Evolutionary conservation across 2,797 vertebrate genomes (phyloP), one percentile per base, ranked within the genome.

Genomic region (Phoebastria nigripes): DNA sequence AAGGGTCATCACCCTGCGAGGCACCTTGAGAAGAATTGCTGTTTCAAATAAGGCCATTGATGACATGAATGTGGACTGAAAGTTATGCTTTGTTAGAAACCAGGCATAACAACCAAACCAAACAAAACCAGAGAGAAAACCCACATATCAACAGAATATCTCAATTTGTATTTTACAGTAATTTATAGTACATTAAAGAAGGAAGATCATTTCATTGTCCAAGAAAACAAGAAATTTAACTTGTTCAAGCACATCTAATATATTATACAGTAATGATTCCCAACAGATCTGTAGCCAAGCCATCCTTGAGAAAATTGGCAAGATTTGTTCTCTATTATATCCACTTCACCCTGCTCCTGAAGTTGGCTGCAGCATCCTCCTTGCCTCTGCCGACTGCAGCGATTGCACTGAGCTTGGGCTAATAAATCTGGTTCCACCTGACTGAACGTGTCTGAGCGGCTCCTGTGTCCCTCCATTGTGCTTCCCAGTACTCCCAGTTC

Each of bases 31-130:
- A 97, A 94, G 91, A 96, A 92, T 14, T 65, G 59, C 84, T 95
- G 93, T 94, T 97, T 96, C 83, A 93, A 96, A 95, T 87, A 89
- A 95, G 90, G 88, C 82, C 83, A 47, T 78, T 89, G 90, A 90
- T 93, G 96, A 96, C 96, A 90, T 69, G 81, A 93, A 83, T 73
- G 67, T 84, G 88, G 78, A 86, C 82, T 92, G 94, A 92, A 97
- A 96, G 90, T 86, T 93, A 74, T 62, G 79, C 61, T 89, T 52
- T 78, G 51, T 78, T 76, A 90, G 93, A 96, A 96, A 93, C 86
- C 66, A 92, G 91, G 94, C 96, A 76, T 87, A 58, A 89, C 95
- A 96, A 94, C 95, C 94, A 94, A 94, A 84, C 74, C 63, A 96
- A 94, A 96, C 78, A 95, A 92, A 97, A 87, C 84, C 84, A 93